A percentile compares a stretch with the other conserved stretches of the same genome.
These are phyloP conservation scores for Nomada flava DNA, from an alignment of 2,888 invertebrate genomes.

Conservation along the genomic window DNA sequence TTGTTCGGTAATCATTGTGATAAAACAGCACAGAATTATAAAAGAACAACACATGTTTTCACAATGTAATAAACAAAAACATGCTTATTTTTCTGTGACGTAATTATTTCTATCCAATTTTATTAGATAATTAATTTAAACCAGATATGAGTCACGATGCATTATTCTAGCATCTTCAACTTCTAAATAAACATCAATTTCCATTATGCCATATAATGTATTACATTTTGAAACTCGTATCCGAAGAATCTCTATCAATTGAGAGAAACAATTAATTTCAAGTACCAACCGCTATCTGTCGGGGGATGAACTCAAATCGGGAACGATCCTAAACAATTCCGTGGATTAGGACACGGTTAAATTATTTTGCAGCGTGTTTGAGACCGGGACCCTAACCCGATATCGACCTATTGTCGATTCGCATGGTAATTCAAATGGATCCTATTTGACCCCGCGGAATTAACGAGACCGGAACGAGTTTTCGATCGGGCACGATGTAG, in stretches of 20 bases:
- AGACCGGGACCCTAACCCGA: constrained; percentile 36
- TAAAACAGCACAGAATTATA: not conserved
- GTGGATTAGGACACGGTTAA: constrained; percentile 30
- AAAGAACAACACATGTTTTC: not conserved
- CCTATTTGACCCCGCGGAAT: constrained; percentile 66
- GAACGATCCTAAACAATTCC: constrained; percentile 23
- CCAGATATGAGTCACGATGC: no score
- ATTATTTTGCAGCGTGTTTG: constrained; percentile 51
- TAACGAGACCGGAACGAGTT: constrained; percentile 69
- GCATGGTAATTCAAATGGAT: constrained; percentile 66
- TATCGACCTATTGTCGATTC: constrained; percentile 60
- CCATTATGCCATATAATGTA: no score
- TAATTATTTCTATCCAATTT: not conserved
- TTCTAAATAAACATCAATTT: no score
- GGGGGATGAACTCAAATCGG: not conserved
- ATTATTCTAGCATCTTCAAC: no score
- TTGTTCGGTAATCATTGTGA: not conserved
- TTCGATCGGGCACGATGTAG: constrained; percentile 62
- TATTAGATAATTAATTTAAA: not conserved
- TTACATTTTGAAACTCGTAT: no score
- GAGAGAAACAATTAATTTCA: not conserved
- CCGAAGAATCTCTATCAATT: no score
- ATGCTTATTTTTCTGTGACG: not conserved
- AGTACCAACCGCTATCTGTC: constrained; percentile 6
- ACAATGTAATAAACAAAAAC: no score